phyloP scores from a whole-genome alignment of 2,113 vertebrate species.

The Tupaia chinensis region DNA sequence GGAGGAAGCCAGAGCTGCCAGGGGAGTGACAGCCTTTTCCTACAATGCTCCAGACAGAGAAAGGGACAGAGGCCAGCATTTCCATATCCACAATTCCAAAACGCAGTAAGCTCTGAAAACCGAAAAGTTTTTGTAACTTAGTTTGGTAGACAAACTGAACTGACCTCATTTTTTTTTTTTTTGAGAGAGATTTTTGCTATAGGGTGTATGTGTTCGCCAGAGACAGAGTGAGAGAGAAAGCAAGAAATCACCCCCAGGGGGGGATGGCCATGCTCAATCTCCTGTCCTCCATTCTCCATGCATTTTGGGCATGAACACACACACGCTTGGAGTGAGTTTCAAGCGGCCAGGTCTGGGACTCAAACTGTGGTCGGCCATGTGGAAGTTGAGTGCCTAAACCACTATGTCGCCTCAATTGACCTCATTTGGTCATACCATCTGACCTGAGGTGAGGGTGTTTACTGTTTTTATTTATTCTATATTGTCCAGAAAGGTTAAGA shows the following conservation, averaged over 20 bases:
- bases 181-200: no score
- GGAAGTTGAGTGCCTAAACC: no score
- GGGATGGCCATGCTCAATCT: no score
- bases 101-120: background rate
- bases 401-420: background rate
- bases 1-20: background rate
- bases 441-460: background rate
- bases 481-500: background rate
- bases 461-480: background rate
- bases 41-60: rapidly evolving
- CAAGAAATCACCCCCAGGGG: no score
- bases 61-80: background rate
- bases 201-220: no score
- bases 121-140: background rate
- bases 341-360: no score
- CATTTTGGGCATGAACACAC: no score
- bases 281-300: no score
- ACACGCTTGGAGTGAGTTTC: no score
- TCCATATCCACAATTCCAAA: background rate
- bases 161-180: background rate
- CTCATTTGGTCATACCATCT: background rate
- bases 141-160: background rate
- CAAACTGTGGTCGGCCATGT: no score
- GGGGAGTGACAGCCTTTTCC: background rate
- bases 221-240: no score